Base-by-base conservation (phyloP, 2,797 vertebrate species). In the Miichthys miiuy region DNA sequence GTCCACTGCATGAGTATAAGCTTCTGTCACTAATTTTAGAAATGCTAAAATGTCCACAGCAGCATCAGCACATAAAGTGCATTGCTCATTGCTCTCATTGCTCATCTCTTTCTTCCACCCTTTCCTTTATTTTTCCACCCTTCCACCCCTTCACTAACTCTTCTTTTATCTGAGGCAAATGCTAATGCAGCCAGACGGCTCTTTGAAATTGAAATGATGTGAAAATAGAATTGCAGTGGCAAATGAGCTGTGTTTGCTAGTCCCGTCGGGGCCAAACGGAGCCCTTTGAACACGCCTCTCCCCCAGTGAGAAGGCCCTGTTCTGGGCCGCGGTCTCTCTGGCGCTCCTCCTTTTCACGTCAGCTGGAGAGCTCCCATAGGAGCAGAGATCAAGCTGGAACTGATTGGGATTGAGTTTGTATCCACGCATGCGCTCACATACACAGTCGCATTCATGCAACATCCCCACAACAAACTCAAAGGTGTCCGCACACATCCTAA, bases 191-290 rank as follows among this genome's bases (percentile, higher is more conserved):
- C 84, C 80, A 90, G 87, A 84, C 84, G 79, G 79, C 86, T 81
- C 94, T 95, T 95, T 95, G 94, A 95, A 94, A 95, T 95, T 95
- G 93, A 95, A 95, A 95, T 95, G 80, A 94, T 93, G 91, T 91
- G 88, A 92, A 94, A 93, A 94, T 94, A 91, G 93, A 94, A 93
- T 93, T 85, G 88, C 88, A 78, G 85, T 90, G 85, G 89, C 90
- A 93, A 94, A 95, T 92, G 90, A 94, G 92, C 88, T 87, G 90
- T 88, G 90, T 93, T 93, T 94, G 89, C 91, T 62, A 73, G 86
- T 91, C 90, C 90, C 89, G 23, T 79, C 41, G 86, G 89, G 89
- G 80, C 86, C 80, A 79, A 77, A 68, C 47, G 62, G 34, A 89
- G 87, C 75, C 80, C 88, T 94, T 94, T 94, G 93, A 95, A 93